Evolutionary conservation across 2,113 vertebrate species (phyloP).

Genomic region (Grammomys dolichurus): DNA sequence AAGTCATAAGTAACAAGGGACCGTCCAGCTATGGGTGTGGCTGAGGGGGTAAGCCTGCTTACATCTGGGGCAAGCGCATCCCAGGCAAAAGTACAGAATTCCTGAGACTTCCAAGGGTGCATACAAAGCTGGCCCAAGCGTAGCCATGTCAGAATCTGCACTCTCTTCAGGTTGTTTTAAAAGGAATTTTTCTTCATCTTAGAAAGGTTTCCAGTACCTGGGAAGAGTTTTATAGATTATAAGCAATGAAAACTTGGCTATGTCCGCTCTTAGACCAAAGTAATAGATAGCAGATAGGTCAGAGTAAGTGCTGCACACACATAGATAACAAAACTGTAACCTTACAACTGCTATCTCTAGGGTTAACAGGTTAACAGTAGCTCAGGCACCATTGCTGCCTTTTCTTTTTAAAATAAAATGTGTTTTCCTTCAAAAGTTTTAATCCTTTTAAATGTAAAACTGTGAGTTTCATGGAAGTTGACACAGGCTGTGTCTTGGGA

Average conservation of each 20-base stretch:
- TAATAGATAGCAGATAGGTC: not conserved
- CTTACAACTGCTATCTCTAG: not conserved
- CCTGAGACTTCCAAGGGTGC: no score
- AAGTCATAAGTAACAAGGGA: not conserved
- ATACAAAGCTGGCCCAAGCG: not conserved
- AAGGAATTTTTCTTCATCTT: not conserved
- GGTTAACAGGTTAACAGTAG: not conserved
- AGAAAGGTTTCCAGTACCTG: not conserved
- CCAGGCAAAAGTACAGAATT: not conserved
- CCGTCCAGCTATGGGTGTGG: not conserved
- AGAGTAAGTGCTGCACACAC: not conserved
- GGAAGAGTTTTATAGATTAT: not conserved
- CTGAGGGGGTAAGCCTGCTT: not conserved
- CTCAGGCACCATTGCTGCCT: not conserved
- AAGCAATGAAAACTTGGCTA: not conserved
- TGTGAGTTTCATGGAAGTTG: not conserved
- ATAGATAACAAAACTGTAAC: not conserved
- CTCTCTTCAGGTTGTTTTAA: not conserved
- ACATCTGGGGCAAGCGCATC: not conserved
- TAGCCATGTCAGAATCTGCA: no score
- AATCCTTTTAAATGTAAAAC: not conserved
- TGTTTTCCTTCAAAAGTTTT: not conserved
- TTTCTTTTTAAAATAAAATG: not conserved
- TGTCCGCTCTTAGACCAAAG: not conserved
- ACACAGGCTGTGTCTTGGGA: not conserved